These are phyloP conservation scores for Pseudachorutes palmiensis DNA, from an alignment of 1,140 invertebrate genomes.

Conservation along the genomic window DNA sequence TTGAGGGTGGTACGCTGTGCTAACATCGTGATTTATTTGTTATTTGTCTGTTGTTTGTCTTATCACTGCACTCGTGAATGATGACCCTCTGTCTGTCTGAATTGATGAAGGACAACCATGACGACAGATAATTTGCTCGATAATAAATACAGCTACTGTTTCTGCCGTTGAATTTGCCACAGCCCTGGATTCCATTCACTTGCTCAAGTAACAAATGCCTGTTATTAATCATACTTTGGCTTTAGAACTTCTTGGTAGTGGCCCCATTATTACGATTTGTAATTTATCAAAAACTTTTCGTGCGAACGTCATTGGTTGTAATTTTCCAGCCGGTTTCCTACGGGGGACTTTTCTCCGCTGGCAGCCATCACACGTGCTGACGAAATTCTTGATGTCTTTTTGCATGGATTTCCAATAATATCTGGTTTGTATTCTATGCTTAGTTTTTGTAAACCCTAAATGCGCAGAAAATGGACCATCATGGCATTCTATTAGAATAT, in stretches of 20 bases:
- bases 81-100: neutral
- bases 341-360: neutral
- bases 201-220: neutral
- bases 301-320: neutral
- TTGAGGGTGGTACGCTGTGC: neutral
- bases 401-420: slow-evolving; percentile 7
- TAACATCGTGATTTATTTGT: neutral
- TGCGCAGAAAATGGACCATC: neutral
- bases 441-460: slow-evolving; percentile 9
- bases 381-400: neutral
- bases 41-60: neutral
- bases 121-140: slow-evolving; percentile 10
- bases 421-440: neutral
- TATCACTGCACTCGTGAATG: neutral
- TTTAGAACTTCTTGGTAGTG: neutral
- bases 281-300: neutral
- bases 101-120: slow-evolving; percentile 3
- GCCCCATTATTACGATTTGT: slow-evolving; percentile 2
- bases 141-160: slow-evolving; percentile 14
- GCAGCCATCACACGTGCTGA: slow-evolving; percentile 2
- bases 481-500: neutral
- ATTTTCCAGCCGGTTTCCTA: no score
- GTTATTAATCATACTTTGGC: slow-evolving; percentile 1
- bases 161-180: neutral
- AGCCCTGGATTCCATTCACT: neutral